Percentiles rank a stretch among this genome's conserved stretches.
Evolutionary conservation across 2,797 vertebrate genomes (phyloP).

Genomic region (Melopsittacus undulatus): DNA sequence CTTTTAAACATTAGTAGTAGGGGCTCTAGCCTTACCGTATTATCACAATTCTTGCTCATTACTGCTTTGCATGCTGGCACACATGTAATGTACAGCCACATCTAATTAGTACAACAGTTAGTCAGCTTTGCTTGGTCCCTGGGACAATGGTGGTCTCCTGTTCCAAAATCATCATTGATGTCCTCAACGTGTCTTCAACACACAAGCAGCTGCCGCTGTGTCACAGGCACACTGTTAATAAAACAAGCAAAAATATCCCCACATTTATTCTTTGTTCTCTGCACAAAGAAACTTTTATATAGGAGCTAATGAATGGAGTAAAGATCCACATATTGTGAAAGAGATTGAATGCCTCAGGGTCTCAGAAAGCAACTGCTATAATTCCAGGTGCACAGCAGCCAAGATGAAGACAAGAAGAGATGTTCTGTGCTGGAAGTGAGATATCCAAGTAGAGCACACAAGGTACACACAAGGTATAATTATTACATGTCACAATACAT

Average conservation of each 20-base stretch:
- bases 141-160: fast-evolving
- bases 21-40: background rate
- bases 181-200: background rate
- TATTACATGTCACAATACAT: background rate
- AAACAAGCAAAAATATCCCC: background rate
- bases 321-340: background rate
- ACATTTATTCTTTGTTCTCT: background rate
- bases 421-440: background rate
- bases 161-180: background rate
- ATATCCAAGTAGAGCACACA: background rate
- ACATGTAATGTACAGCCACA: background rate
- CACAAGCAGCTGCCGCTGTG: background rate
- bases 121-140: background rate
- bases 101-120: background rate
- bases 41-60: background rate
- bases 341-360: background rate
- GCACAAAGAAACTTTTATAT: background rate
- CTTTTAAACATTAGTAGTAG: background rate
- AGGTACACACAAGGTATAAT: background rate
- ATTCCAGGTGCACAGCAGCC: background rate
- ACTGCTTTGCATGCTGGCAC: background rate
- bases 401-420: background rate
- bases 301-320: background rate
- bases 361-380: background rate
- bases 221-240: background rate